Evolutionary conservation across 2,888 invertebrate species (phyloP).

Genomic region (Cyclophora punctaria): DNA sequence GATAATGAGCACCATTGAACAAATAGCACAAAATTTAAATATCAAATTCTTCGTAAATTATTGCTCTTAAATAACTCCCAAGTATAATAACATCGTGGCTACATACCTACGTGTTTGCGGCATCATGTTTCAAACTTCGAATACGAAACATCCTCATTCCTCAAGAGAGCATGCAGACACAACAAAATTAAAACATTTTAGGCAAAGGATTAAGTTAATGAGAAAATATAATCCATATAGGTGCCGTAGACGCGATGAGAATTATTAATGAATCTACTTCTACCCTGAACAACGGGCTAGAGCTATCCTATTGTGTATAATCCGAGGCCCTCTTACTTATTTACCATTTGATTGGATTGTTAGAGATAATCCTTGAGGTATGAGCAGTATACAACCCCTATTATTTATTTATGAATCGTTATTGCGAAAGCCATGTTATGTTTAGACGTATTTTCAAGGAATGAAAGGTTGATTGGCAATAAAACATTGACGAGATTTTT

Average conservation of each 20-base stretch:
- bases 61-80: too few relatives aligned
- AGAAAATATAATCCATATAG: slow-evolving; percentile 32
- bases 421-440: background rate
- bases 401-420: slow-evolving; percentile 13
- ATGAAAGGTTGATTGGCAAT: background rate
- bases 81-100: too few relatives aligned
- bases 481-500: too few relatives aligned
- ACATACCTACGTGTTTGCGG: background rate
- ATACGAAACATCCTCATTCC: slow-evolving; percentile 4
- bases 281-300: slow-evolving; percentile 9
- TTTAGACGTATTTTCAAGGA: background rate
- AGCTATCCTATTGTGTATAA: slow-evolving; percentile 18
- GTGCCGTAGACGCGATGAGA: slow-evolving; percentile 27
- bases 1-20: too few relatives aligned
- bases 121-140: background rate
- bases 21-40: too few relatives aligned
- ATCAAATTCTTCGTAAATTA: too few relatives aligned
- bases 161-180: slow-evolving; percentile 23
- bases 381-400: slow-evolving; percentile 7
- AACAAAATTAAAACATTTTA: slow-evolving; percentile 40
- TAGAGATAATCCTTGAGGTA: slow-evolving; percentile 19
- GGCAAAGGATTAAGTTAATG: slow-evolving; percentile 35
- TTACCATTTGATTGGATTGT: slow-evolving; percentile 23
- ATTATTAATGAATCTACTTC: slow-evolving; percentile 29
- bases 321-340: slow-evolving; percentile 22